Conservation (phyloP, 2,888 invertebrate species). For the Hydroisotoma schaefferi region DNA sequence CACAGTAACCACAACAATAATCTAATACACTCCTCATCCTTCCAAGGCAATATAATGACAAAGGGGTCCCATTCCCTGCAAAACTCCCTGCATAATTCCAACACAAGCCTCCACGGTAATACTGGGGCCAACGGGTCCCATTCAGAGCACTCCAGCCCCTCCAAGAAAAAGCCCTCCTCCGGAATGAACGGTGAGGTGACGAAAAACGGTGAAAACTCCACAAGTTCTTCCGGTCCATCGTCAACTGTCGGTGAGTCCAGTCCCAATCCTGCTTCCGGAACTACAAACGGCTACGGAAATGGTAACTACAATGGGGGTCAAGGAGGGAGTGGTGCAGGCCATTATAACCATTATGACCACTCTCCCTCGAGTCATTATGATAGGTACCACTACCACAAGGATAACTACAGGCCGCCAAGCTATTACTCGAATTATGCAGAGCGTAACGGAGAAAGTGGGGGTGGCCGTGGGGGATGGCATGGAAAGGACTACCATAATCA, state of each 20-base stretch:
- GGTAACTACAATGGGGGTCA: slow-evolving; percentile 24
- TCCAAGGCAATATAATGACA: too few species aligned
- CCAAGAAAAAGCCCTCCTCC: background rate
- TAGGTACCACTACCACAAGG: slow-evolving; percentile 37
- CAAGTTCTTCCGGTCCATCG: slow-evolving; percentile 13
- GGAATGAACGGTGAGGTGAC: slow-evolving; percentile 10
- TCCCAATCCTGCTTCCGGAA: slow-evolving; percentile 18
- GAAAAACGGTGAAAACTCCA: slow-evolving; percentile 17
- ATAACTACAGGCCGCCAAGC: slow-evolving; percentile 37
- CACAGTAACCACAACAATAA: slow-evolving; percentile 29
- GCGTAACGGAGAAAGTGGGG: slow-evolving; percentile 19
- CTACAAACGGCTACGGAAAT: slow-evolving; percentile 25
- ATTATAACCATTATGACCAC: slow-evolving; percentile 26
- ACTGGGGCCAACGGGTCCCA: slow-evolving; percentile 12
- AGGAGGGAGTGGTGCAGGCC: slow-evolving; percentile 7
- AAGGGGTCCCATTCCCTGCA: slow-evolving; percentile 32
- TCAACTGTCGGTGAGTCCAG: slow-evolving; percentile 18
- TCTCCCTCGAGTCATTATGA: slow-evolving; percentile 28
- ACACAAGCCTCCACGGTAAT: slow-evolving; percentile 25
- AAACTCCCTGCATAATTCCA: slow-evolving; percentile 33
- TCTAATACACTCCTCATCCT: too few species aligned
- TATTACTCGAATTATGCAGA: slow-evolving; percentile 29
- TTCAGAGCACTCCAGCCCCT: slow-evolving; percentile 1
- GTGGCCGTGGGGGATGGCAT: slow-evolving; percentile 17
- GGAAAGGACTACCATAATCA: slow-evolving; percentile 9